Base-by-base conservation (phyloP, 1,140 invertebrate species). In the Mesaphorura yosii region DNA sequence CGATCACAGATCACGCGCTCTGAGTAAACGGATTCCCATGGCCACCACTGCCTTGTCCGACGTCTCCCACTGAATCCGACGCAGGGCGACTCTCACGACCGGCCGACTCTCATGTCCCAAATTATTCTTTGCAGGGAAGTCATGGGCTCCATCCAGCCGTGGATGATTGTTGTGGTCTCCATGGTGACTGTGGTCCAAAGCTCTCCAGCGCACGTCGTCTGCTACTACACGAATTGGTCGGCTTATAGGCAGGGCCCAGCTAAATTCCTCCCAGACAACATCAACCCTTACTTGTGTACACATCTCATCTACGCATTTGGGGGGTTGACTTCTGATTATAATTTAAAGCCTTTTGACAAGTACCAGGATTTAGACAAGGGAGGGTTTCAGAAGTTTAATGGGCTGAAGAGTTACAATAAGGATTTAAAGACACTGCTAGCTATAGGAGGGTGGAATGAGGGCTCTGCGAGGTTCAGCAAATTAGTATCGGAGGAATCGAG, bases 401-500 rank as follows among this genome's bases (percentile, higher is more conserved):
- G 86, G 0, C 72, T 95, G 28, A 96, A 94, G 71, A 84, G 85
- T 0, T 90, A 90, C 71, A 96, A 96, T 72, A 91, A 89, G 63
- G 80, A 86, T 47, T 66, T 95, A 57, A 95, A 94, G 70, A 89
- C 87, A 0, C 71, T 96, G 70, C 73, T 96, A 50, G 90, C 92
- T 3, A 88, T 96, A 55, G 93, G 93, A 12, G 92, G 93, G 1
- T 96, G 92, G 91, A 95, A 93, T 67, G 88, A 94, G 70, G 91
- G 88, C 7, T 92, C 88, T 0, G 78, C 79, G 7, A 77, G 88
- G 48, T 90, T 93, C 71, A 91, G 88, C 0, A 80, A 86, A 10
- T 77, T 93, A 73, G 88, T 91, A 0, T 86, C 83, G 1, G 82
- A 81, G 62, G 62, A 77, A 0, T 81, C 83, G 19, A 73, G 80